Evolutionary conservation across 2,113 vertebrate genomes (phyloP), one percentile per base, ranked within the genome.

Genomic region (Epinephelus lanceolatus): DNA sequence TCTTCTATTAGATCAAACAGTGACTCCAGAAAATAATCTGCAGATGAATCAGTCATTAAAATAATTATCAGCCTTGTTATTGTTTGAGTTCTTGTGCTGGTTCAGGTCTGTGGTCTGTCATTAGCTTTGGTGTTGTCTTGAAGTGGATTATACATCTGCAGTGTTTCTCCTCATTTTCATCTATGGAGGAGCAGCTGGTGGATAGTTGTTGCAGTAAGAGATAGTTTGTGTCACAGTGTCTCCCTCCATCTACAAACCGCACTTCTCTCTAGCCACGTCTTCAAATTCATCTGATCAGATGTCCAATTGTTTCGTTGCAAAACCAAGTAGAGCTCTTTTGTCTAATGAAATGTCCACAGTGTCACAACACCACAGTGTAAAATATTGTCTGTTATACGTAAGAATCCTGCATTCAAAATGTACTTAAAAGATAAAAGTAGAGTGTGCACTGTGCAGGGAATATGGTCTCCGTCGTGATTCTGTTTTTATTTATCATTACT

Each of bases 231-330:
- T 67, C 56, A 25, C 51, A 15, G 61, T 21, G 57, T 68, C 65
- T 45, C 27, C 52, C 42, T 53, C 73, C 75, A 62, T 83, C 85
- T 85, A 30, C 69, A 78, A 69, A 80, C 70, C 61, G 11, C 82
- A 40, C 57, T 56, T 15, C 53, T 71, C 78, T 72, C 18, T 2
- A 2, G 52, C 45, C 4, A 3, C 33, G 1, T 72, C 61, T 3
- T 67, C 49, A 52, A 69, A 70, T 17, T 63, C 37, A 18, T 60
- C 47, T 14, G 25, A 52, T 74, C 62, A 60, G 30, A 66, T 33
- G 11, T 40, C 66, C 23, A 27, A 23, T 18, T 74, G 42, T 45
- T 45, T 11, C 1, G 10, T 45, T 49, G 57, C 18, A 21, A 33
- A 78, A 49, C 18, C 56, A 55, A 60, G 49, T 2, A 15, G 62